Percentiles rank a stretch among this genome's conserved stretches.
These are phyloP conservation scores for Campoplex capitator DNA, from an alignment of 2,888 invertebrate genomes.

Conservation along the genomic window DNA sequence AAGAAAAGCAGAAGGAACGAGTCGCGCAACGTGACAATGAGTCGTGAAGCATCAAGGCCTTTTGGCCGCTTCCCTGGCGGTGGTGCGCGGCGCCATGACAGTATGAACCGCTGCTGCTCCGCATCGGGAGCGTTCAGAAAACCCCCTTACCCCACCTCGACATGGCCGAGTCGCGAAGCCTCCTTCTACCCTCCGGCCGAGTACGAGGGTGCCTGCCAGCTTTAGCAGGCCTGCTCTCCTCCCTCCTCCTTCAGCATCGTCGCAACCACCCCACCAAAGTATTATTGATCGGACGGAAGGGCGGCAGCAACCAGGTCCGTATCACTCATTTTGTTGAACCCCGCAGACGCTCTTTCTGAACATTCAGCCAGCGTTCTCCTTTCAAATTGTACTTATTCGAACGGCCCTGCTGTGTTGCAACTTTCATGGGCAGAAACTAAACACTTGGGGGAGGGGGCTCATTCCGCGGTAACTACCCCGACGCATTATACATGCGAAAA, in stretches of 20 bases:
- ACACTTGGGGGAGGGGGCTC: conserved; percentile 21
- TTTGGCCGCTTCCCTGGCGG: conserved; percentile 78
- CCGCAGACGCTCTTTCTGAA: conserved; percentile 58
- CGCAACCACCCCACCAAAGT: conserved; percentile 81
- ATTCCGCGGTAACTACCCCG: conserved; percentile 47
- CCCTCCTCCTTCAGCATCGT: conserved; percentile 73
- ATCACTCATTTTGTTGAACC: conserved; percentile 73
- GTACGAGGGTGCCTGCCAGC: conserved; percentile 62
- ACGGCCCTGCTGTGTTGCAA: conserved; percentile 34
- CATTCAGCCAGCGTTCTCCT: conserved; percentile 8
- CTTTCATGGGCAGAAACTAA: conserved; percentile 46
- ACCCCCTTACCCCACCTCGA: conserved; percentile 64
- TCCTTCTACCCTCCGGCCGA: conserved; percentile 67
- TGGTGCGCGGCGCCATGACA: conserved; percentile 84
- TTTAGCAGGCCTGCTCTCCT: conserved; percentile 36
- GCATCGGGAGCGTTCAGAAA: conserved; percentile 61
- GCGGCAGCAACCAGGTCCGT: conserved; percentile 83
- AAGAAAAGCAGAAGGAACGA: conserved; percentile 32
- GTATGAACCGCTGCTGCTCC: conserved; percentile 71
- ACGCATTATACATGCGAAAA: conserved; percentile 24
- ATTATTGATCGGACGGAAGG: conserved; percentile 85
- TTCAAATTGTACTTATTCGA: conserved; percentile 10
- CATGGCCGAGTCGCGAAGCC: conserved; percentile 65
- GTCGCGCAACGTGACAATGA: conserved; percentile 65
- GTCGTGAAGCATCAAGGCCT: conserved; percentile 75